Evolutionary conservation across 2,797 vertebrate genomes (phyloP).

Genomic region (Nyctalus aviator): DNA sequence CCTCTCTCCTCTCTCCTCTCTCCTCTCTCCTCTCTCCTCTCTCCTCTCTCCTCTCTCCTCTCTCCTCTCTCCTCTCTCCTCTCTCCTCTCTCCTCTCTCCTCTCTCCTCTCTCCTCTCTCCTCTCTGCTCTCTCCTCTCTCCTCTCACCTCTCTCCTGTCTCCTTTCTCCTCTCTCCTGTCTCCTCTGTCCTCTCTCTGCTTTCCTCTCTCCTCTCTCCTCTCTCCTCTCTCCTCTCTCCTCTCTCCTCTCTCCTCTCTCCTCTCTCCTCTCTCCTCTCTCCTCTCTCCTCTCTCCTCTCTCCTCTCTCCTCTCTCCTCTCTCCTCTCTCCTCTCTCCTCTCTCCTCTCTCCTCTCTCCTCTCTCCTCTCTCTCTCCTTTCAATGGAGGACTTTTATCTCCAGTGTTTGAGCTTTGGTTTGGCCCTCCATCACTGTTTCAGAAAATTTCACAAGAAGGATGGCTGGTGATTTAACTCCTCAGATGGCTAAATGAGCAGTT

Average conservation of each 20-base stretch:
- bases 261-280: not conserved
- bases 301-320: not conserved
- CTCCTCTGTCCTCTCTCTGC: not conserved
- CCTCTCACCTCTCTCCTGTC: not conserved
- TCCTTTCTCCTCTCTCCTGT: not conserved
- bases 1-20: not conserved
- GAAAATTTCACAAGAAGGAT: constrained; percentile 35
- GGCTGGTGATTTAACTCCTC: not conserved
- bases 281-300: not conserved
- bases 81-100: not conserved
- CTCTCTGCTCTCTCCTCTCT: not conserved
- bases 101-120: not conserved
- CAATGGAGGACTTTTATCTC: constrained; percentile 1
- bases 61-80: not conserved
- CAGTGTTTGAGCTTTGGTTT: constrained; percentile 55
- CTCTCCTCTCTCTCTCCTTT: not conserved
- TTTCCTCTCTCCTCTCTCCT: not conserved
- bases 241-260: not conserved
- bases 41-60: not conserved
- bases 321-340: not conserved
- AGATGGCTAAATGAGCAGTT: constrained; percentile 52
- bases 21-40: not conserved
- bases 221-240: not conserved
- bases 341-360: not conserved
- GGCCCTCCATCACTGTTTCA: constrained; percentile 41